Evolutionary conservation across 2,888 invertebrate species (phyloP).

Genomic region (Lasioglossum vierecki): DNA sequence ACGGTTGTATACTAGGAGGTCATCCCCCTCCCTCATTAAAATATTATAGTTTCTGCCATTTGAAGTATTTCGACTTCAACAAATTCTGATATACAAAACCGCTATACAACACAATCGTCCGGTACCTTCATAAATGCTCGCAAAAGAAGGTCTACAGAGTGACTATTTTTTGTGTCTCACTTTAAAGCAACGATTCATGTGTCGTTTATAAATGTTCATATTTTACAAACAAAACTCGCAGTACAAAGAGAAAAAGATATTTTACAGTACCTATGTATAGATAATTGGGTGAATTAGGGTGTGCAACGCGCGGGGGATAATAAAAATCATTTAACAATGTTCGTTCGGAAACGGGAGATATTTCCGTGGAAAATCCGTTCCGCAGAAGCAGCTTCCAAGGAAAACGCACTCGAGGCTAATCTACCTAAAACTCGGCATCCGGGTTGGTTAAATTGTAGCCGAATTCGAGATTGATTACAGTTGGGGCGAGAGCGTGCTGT

Average conservation of each 20-base stretch:
- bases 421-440: constrained; percentile 26
- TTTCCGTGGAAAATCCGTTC: background rate
- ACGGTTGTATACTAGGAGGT: no score
- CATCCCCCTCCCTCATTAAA: background rate
- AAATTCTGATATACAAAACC: background rate
- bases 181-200: no score
- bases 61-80: background rate
- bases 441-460: constrained; percentile 15
- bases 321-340: background rate
- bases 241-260: no score
- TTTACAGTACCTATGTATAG: background rate
- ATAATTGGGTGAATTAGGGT: background rate
- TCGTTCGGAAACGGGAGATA: background rate
- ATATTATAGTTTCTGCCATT: background rate
- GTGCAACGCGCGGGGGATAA: background rate
- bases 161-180: no score
- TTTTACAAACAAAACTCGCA: background rate
- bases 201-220: background rate
- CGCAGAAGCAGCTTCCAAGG: background rate
- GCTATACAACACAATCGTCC: background rate
- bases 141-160: background rate
- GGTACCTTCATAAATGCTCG: background rate
- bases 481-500: background rate
- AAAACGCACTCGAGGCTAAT: constrained; percentile 23
- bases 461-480: constrained; percentile 51